A percentile compares a stretch with the other conserved stretches of the same genome.
Conservation (phyloP, 2,113 vertebrate species). For the Megaceryle maxima region DNA sequence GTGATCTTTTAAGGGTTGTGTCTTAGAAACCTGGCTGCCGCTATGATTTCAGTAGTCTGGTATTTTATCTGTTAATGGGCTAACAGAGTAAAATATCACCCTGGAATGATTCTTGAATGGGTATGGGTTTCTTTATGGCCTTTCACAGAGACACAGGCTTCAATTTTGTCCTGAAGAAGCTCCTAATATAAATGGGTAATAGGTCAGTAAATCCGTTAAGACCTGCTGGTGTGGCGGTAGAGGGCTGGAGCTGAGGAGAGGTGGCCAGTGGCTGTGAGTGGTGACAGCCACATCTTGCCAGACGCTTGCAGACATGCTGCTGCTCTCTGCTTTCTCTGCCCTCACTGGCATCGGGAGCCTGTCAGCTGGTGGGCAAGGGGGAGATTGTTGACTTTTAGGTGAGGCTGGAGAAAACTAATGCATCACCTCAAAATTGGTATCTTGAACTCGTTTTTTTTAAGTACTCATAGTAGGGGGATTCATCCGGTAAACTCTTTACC, state of each 20-base stretch:
- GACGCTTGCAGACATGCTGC: fast-evolving
- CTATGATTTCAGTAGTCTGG: slow-evolving; percentile 30
- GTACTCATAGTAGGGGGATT: neutral
- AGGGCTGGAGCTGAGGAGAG: neutral
- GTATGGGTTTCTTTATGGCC: slow-evolving; percentile 58
- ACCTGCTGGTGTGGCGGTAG: neutral
- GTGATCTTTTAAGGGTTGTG: neutral
- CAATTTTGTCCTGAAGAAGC: slow-evolving; percentile 41
- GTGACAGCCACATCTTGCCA: fast-evolving
- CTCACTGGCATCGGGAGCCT: fast-evolving
- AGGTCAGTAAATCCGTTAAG: slow-evolving; percentile 50
- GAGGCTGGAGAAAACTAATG: neutral
- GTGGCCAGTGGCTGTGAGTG: fast-evolving
- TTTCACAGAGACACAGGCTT: slow-evolving; percentile 13
- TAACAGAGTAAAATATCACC: slow-evolving; percentile 61
- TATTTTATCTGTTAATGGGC: slow-evolving; percentile 56
- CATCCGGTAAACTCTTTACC: neutral
- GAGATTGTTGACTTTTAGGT: neutral
- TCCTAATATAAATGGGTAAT: slow-evolving; percentile 49
- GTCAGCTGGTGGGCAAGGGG: neutral
- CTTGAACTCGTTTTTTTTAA: neutral
- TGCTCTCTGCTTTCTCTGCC: neutral
- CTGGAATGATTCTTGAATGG: slow-evolving; percentile 54
- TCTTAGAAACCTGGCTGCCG: slow-evolving; percentile 19
- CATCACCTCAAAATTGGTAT: neutral